Conservation (phyloP, 2,797 vertebrate species). For the Decapterus maruadsi region DNA sequence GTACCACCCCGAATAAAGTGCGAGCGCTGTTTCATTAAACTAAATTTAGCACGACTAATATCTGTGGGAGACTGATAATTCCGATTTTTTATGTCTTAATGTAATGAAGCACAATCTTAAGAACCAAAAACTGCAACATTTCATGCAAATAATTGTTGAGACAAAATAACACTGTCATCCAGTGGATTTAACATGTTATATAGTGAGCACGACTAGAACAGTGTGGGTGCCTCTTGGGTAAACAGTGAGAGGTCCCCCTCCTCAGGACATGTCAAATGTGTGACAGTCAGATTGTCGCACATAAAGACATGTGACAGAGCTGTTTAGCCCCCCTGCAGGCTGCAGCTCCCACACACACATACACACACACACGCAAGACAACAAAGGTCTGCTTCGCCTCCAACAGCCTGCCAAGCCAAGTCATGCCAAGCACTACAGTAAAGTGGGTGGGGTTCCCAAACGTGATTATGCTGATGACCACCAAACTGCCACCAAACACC, state of each 20-base stretch:
- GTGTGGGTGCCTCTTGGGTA: conserved; percentile 1
- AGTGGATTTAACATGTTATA: not conserved
- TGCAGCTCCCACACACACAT: conserved; percentile 45
- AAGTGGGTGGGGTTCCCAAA: conserved; percentile 23
- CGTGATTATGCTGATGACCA: not conserved
- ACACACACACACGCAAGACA: conserved; percentile 47
- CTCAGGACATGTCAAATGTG: conserved; percentile 52
- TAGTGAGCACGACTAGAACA: not conserved
- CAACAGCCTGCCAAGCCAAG: not conserved
- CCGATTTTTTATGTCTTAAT: not conserved
- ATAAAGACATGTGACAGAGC: conserved; percentile 59
- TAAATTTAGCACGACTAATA: not conserved
- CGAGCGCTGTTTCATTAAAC: conserved; percentile 4
- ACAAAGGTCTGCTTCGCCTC: conserved; percentile 50
- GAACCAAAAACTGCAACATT: not conserved
- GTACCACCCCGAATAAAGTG: conserved; percentile 33
- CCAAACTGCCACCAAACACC: not conserved
- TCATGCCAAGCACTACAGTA: not conserved
- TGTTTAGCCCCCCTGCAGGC: conserved; percentile 58
- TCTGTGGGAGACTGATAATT: not conserved
- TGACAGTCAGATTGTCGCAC: conserved; percentile 64
- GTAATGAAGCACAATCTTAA: not conserved
- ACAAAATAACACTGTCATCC: not conserved
- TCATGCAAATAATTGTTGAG: not conserved
- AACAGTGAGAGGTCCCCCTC: conserved; percentile 2